Evolutionary conservation across 2,797 vertebrate species (phyloP), one percentile per base, ranked within the genome.

Genomic region (Melanitta fusca): DNA sequence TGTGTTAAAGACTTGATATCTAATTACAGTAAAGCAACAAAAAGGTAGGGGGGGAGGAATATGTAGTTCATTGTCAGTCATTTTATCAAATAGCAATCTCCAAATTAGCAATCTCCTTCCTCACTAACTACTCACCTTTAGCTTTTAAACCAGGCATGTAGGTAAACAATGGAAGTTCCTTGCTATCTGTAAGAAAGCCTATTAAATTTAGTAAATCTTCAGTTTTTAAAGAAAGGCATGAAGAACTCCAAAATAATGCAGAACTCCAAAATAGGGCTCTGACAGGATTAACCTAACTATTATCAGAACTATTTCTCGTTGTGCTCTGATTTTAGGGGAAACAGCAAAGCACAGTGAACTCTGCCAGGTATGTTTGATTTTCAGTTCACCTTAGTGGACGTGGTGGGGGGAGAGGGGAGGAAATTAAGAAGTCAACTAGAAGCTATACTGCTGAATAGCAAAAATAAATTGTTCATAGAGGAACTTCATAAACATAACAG

Each of bases 21-120:
- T 87, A 91, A 85, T 86, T 57, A 85, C 51, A 62, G 34, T 80
- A 89, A 79, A 85, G 34, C 51, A 96, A 81, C 56, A 72, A 58
- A 92, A 95, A 47, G 45, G 16, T 69, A 47, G 57, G 38, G 13
- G 28, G 8, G 6, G 21, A 75, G 10, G 14, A 65, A 86, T 70
- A 80, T 32, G 72, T 57, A 66, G 17, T 19, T 65, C 86, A 90
- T n/a, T 84, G 53, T 16, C 75, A 74, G 38, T 77, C 61, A 78
- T 75, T 70, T 80, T 56, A 95, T 78, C 60, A 45, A 45, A 45
- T 19, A 45, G 43, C 43, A 45, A 45, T 43, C 43, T 43, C 43
- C 43, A 43, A 43, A 43, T 75, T 81, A 87, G 74, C 17, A 43
- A 70, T 19, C 78, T 84, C 21, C 73, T 84, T 89, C n/a, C 54